phyloP scores from a whole-genome alignment of 2,797 vertebrate genomes.

The Schizothorax lantsangensis region DNA sequence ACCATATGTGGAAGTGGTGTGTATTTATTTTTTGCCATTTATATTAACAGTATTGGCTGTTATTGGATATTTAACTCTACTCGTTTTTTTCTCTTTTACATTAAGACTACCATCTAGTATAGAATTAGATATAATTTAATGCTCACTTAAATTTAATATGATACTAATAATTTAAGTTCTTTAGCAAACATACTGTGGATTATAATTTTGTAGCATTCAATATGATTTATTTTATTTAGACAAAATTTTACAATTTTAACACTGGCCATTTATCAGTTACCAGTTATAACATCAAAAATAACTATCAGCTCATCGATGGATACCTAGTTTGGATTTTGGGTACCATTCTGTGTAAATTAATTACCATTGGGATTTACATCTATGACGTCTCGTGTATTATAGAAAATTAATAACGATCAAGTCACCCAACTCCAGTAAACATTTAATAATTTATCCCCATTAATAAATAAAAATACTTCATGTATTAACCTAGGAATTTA shows the following conservation, averaged over 20 bases:
- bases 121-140: no score
- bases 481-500: background rate
- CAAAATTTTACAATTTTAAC: background rate
- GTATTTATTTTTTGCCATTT: background rate
- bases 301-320: background rate
- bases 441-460: background rate
- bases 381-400: background rate
- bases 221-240: background rate
- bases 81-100: background rate
- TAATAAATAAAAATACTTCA: background rate
- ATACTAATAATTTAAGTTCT: background rate
- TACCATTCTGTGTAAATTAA: background rate
- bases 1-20: no score
- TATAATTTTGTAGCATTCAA: background rate
- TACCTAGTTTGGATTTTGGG: background rate
- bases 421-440: background rate
- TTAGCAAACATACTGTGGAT: background rate
- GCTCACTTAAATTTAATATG: background rate
- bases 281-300: background rate
- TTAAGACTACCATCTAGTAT: background rate
- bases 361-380: background rate
- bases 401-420: background rate
- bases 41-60: background rate
- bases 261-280: background rate
- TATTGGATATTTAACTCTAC: background rate